These are phyloP conservation scores for Encarsia formosa DNA, from an alignment of 2,888 invertebrate species.

Conservation along the genomic window DNA sequence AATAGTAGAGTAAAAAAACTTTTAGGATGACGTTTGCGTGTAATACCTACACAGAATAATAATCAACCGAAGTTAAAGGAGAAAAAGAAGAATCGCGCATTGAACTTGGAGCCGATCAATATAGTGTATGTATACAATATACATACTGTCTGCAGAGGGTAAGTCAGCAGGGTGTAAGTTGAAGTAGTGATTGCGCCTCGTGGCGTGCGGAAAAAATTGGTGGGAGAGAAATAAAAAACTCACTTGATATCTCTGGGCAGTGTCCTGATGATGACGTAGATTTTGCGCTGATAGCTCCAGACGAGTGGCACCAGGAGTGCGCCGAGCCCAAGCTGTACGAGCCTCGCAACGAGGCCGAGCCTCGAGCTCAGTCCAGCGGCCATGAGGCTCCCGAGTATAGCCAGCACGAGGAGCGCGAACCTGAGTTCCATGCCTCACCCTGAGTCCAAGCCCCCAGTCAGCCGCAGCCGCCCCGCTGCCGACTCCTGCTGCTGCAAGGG, in stretches of 20 bases:
- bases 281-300: conserved; percentile 42
- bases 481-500: conserved; percentile 5
- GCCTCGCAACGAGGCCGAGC: conserved; percentile 38
- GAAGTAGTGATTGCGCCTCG: no score
- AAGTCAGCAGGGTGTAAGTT: no score
- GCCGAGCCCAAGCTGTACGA: conserved; percentile 40
- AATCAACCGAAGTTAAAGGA: no score
- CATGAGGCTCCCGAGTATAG: conserved; percentile 41
- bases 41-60: no score
- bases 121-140: no score
- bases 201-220: no score
- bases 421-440: conserved; percentile 41
- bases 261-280: conserved; percentile 43
- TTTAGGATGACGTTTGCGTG: no score
- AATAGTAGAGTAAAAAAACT: no score
- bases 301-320: conserved; percentile 40
- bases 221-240: conserved; percentile 32
- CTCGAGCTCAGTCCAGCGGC: conserved; percentile 40
- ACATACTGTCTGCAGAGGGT: no score
- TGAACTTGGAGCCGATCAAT: no score
- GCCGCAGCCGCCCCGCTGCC: conserved; percentile 3
- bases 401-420: conserved; percentile 40
- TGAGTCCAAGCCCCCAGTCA: not conserved
- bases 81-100: no score
- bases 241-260: conserved; percentile 46